These are phyloP conservation scores for Drosophila falleni DNA, from an alignment of 2,888 invertebrate genomes.

Conservation along the genomic window DNA sequence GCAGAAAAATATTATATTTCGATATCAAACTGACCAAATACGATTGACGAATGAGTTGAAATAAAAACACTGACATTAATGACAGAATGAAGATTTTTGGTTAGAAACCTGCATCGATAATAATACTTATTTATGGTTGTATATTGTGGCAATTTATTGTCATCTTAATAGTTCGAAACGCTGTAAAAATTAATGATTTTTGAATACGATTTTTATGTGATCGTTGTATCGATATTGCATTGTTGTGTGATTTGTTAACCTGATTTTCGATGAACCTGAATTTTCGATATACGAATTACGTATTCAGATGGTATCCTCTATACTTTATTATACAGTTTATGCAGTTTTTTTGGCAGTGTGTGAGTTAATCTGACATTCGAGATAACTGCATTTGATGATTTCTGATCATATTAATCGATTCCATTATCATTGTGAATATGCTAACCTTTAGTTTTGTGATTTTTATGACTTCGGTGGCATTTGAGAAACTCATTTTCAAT, in stretches of 20 bases:
- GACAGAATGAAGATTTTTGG: constrained; percentile 12
- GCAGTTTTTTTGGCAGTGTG: constrained; percentile 6
- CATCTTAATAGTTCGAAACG: constrained; percentile 35
- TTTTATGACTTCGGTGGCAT: constrained; percentile 64
- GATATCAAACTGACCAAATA: not conserved
- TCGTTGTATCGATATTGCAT: constrained; percentile 4
- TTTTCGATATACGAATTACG: not conserved
- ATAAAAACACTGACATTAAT: constrained; percentile 13
- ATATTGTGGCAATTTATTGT: constrained; percentile 37
- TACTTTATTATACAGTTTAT: constrained; percentile 2
- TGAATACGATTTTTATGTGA: constrained; percentile 33
- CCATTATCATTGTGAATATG: constrained; percentile 36
- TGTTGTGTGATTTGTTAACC: constrained; percentile 30
- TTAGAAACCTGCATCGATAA: constrained; percentile 10
- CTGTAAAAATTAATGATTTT: constrained; percentile 37
- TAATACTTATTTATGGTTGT: constrained; percentile 38
- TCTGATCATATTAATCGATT: constrained; percentile 29
- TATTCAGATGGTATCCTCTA: constrained; percentile 19
- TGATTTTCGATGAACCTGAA: constrained; percentile 36
- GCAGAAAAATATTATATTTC: not conserved
- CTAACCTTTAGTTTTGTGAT: constrained; percentile 51
- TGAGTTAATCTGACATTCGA: not conserved
- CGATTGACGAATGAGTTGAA: not conserved
- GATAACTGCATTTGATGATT: constrained; percentile 10
- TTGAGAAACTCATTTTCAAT: constrained; percentile 58